phyloP scores from a whole-genome alignment of 2,888 invertebrate genomes.

The Drosophila conformis region DNA sequence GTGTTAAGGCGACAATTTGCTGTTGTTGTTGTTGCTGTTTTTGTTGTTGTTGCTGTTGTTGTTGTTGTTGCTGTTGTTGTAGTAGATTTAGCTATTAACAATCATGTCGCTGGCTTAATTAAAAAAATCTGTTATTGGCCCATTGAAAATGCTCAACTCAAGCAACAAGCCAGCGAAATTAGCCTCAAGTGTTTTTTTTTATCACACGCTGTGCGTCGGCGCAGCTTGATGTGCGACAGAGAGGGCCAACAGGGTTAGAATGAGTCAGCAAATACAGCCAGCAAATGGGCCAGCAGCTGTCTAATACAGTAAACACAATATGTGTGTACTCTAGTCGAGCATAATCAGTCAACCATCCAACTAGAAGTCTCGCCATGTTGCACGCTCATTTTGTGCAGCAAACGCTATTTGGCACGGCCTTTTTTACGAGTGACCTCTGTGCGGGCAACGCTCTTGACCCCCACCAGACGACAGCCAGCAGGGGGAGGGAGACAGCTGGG shows the following conservation, averaged over 20 bases:
- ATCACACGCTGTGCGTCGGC: conserved; percentile 73
- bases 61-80: conserved; percentile 15
- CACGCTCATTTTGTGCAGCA: conserved; percentile 52
- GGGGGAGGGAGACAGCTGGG: conserved; percentile 16
- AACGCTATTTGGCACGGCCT: conserved; percentile 50
- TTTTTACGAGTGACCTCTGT: conserved; percentile 67
- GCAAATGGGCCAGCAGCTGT: conserved; percentile 66
- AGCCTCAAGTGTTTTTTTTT: conserved; percentile 70
- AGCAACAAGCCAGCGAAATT: conserved; percentile 64
- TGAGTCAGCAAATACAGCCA: conserved; percentile 8
- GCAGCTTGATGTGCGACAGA: conserved; percentile 33
- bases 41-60: conserved; percentile 12
- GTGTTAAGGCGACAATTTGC: conserved; percentile 42
- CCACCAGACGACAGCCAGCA: conserved; percentile 33
- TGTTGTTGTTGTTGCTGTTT: conserved; percentile 7
- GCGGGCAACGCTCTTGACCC: conserved; percentile 61
- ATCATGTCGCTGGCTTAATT: conserved; percentile 67
- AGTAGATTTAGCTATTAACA: conserved; percentile 40
- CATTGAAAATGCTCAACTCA: conserved; percentile 32
- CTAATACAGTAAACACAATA: conserved; percentile 21
- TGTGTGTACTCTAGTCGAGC: not conserved
- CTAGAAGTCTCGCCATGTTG: conserved; percentile 32
- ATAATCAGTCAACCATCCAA: conserved; percentile 56
- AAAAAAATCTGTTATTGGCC: conserved; percentile 55
- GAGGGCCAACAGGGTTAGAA: not conserved